These are phyloP conservation scores for Oxyscelio sp. DNA, from an alignment of 2,888 invertebrate genomes.

Conservation along the genomic window DNA sequence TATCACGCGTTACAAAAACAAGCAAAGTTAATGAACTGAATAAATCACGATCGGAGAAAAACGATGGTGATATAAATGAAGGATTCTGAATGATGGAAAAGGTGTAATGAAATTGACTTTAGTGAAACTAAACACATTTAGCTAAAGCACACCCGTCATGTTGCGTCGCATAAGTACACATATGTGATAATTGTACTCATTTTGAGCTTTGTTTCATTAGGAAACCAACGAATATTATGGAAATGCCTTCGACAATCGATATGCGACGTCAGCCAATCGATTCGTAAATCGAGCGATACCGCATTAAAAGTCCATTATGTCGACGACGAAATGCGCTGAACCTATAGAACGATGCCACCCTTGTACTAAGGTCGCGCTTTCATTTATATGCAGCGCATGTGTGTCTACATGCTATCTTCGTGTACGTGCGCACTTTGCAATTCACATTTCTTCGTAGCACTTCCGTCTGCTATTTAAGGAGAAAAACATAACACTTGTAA, in stretches of 20 bases:
- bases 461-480: conserved; percentile 40
- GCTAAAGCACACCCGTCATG: conserved; percentile 24
- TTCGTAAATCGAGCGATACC: conserved; percentile 61
- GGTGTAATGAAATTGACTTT: conserved; percentile 12
- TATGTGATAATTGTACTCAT: conserved; percentile 35
- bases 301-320: conserved; percentile 73
- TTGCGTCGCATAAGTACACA: conserved; percentile 20
- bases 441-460: conserved; percentile 50
- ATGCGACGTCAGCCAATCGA: conserved; percentile 40
- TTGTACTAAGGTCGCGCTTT: conserved; percentile 46
- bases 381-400: conserved; percentile 60
- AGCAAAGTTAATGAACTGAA: conserved; percentile 32
- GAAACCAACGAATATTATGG: too few species aligned
- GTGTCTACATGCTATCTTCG: conserved; percentile 50
- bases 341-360: conserved; percentile 26
- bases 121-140: conserved; percentile 19
- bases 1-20: conserved; percentile 8
- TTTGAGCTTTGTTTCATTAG: too few species aligned
- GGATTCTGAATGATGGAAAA: neutral
- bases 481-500: conserved; percentile 58
- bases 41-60: conserved; percentile 22
- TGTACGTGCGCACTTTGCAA: conserved; percentile 59
- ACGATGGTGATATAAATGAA: conserved; percentile 16
- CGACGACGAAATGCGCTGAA: conserved; percentile 40
- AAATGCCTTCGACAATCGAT: too few species aligned